Evolutionary conservation across 2,797 vertebrate genomes (phyloP).

Genomic region (Loriculus beryllinus): DNA sequence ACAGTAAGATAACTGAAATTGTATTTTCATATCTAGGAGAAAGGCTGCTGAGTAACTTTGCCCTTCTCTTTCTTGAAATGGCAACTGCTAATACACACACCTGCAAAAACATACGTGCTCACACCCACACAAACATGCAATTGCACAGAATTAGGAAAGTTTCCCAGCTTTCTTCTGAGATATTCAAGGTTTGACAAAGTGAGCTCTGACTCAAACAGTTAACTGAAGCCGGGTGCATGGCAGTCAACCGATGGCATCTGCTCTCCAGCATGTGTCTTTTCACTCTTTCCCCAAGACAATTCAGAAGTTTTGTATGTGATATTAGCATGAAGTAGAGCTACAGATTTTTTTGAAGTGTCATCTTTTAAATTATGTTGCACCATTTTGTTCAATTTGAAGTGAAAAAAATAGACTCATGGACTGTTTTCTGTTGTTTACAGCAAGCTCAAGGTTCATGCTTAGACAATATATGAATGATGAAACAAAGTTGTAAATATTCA

Average conservation of each 20-base stretch:
- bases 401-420: neutral
- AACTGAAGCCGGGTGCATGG: neutral
- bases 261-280: neutral
- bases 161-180: neutral
- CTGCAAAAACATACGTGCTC: neutral
- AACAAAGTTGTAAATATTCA: conserved; percentile 27
- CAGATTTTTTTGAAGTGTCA: neutral
- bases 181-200: neutral
- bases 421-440: neutral
- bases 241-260: neutral
- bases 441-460: neutral
- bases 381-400: neutral
- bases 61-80: neutral
- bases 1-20: neutral
- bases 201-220: neutral
- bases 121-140: neutral
- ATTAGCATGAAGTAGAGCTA: neutral
- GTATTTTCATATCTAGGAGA: neutral
- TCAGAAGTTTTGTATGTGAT: neutral
- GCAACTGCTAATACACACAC: neutral
- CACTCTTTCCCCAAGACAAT: neutral
- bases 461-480: neutral
- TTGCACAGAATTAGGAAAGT: neutral
- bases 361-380: neutral
- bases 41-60: neutral